These are phyloP conservation scores for Acrocyrtus sp. DNA, from an alignment of 2,888 invertebrate genomes.

Conservation along the genomic window DNA sequence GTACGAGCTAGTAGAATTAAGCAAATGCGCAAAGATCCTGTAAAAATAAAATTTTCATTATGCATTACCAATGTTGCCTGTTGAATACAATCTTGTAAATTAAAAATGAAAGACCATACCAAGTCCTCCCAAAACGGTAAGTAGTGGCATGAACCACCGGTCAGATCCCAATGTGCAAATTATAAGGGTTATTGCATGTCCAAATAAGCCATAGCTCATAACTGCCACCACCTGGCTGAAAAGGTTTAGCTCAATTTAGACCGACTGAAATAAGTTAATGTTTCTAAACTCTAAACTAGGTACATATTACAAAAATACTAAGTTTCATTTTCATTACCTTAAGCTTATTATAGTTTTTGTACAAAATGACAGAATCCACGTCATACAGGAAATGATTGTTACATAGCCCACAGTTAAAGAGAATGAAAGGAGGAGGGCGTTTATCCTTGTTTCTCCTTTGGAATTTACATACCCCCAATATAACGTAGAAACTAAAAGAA, in stretches of 20 bases:
- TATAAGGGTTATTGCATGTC: constrained; percentile 67
- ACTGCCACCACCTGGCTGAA: constrained; percentile 67
- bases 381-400: constrained; percentile 41
- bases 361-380: constrained; percentile 55
- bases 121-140: constrained; percentile 68
- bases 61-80: no score
- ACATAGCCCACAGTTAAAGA: constrained; percentile 58
- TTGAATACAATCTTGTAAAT: no score
- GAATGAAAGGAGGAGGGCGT: constrained; percentile 46
- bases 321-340: constrained; percentile 45
- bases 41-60: constrained; percentile 8
- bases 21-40: constrained; percentile 67
- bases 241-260: neutral
- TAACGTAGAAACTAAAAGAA: constrained; percentile 57
- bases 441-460: constrained; percentile 43
- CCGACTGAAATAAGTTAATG: neutral
- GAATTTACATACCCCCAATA: constrained; percentile 58
- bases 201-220: constrained; percentile 69
- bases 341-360: constrained; percentile 59
- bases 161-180: constrained; percentile 68
- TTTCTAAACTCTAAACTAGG: no score
- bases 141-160: constrained; percentile 67
- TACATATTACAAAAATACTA: no score
- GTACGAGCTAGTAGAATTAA: constrained; percentile 68
- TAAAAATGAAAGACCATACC: constrained; percentile 13